Evolutionary conservation across 2,113 vertebrate species (phyloP).

Genomic region (Oreochromis niloticus): DNA sequence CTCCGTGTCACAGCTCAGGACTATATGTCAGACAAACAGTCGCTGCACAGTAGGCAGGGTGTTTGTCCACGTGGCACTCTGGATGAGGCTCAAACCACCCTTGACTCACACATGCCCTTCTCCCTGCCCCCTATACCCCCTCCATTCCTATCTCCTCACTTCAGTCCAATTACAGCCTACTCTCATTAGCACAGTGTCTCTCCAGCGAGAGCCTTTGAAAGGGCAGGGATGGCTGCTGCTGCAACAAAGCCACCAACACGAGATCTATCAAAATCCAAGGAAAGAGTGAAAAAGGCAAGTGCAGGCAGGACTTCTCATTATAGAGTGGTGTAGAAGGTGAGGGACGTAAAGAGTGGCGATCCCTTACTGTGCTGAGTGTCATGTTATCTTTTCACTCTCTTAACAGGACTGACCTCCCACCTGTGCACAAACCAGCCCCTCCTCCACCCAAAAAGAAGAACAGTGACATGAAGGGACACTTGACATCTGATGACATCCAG

Average conservation of each 20-base stretch:
- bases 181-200: slow-evolving; percentile 71
- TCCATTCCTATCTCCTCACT: slow-evolving; percentile 59
- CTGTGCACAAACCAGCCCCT: slow-evolving; percentile 82
- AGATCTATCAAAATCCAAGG: slow-evolving; percentile 69
- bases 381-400: slow-evolving; percentile 61
- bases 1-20: slow-evolving; percentile 21
- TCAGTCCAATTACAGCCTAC: slow-evolving; percentile 71
- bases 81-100: slow-evolving; percentile 42
- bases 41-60: slow-evolving; percentile 3
- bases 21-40: slow-evolving; percentile 33
- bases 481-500: slow-evolving; percentile 86
- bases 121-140: slow-evolving; percentile 45
- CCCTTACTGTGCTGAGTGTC: slow-evolving; percentile 55
- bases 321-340: slow-evolving; percentile 61
- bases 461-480: slow-evolving; percentile 79
- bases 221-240: slow-evolving; percentile 63
- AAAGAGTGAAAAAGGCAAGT: slow-evolving; percentile 70
- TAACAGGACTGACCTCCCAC: slow-evolving; percentile 80
- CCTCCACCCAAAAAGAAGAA: slow-evolving; percentile 80
- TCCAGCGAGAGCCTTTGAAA: slow-evolving; percentile 72
- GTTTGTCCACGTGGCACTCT: slow-evolving; percentile 28
- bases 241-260: slow-evolving; percentile 65
- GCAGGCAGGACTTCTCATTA: slow-evolving; percentile 71
- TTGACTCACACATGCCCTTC: slow-evolving; percentile 66
- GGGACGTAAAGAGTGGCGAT: slow-evolving; percentile 30